These are phyloP conservation scores for Amphilophus citrinellus DNA, from an alignment of 2,113 vertebrate species.

Conservation along the genomic window DNA sequence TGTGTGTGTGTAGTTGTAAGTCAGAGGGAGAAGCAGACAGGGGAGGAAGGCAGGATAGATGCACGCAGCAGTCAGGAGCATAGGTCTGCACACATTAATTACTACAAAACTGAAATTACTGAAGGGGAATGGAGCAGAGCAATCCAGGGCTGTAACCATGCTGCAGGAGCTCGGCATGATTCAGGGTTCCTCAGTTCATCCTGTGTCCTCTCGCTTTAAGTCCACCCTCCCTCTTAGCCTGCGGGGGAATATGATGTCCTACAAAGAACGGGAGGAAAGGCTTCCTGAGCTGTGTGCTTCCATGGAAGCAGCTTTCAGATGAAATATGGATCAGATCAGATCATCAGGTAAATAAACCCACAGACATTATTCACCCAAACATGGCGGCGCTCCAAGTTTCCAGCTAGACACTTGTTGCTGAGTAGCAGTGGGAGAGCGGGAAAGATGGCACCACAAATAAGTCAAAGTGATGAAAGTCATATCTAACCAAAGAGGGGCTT, in stretches of 20 bases:
- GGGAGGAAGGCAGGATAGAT: background rate
- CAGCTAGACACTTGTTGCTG: background rate
- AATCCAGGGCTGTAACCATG: background rate
- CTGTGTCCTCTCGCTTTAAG: background rate
- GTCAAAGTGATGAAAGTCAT: background rate
- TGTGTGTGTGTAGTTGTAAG: background rate
- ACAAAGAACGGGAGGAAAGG: background rate
- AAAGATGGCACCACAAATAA: slow-evolving; percentile 2
- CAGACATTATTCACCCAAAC: background rate
- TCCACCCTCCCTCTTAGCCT: background rate
- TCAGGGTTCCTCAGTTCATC: slow-evolving; percentile 1
- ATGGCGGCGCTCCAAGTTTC: background rate
- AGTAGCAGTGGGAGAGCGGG: background rate
- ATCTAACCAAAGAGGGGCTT: too few species aligned
- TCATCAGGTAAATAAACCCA: background rate
- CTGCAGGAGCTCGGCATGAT: background rate
- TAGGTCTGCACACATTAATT: background rate
- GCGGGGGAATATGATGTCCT: background rate
- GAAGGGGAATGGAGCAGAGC: background rate
- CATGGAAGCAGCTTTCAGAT: background rate
- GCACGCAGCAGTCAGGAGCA: background rate
- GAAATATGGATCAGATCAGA: background rate
- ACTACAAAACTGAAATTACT: background rate
- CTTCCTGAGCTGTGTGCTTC: background rate
- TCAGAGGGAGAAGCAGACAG: background rate